Evolutionary conservation across 1,140 invertebrate genomes (phyloP).

Genomic region (Chrysomallon squamiferum): DNA sequence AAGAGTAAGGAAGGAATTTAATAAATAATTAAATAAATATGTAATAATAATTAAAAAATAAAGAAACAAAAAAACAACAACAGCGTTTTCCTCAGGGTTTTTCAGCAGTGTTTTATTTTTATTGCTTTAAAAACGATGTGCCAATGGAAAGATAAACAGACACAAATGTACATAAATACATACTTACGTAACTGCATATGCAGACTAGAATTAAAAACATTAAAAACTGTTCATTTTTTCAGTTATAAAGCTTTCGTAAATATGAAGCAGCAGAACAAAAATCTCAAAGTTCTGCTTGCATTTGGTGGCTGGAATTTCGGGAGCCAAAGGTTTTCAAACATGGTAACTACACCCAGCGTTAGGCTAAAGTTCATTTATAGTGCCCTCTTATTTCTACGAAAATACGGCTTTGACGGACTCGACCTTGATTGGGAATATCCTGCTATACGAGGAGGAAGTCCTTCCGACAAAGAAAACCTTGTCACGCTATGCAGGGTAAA

Average conservation of each 20-base stretch:
- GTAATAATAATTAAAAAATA: neutral
- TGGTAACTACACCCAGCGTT: conserved; percentile 40
- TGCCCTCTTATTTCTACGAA: conserved; percentile 83
- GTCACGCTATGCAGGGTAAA: conserved; percentile 17
- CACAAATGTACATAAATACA: too few species aligned
- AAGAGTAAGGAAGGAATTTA: neutral
- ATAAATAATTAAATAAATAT: neutral
- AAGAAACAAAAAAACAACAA: neutral
- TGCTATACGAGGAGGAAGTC: conserved; percentile 34
- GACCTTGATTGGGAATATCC: conserved; percentile 53
- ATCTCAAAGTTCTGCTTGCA: conserved; percentile 89
- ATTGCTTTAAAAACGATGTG: neutral
- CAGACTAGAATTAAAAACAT: too few species aligned
- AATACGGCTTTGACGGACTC: conserved; percentile 35
- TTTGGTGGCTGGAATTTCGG: conserved; percentile 98
- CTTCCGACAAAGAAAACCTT: conserved; percentile 20
- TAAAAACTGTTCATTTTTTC: too few species aligned
- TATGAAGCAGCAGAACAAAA: conserved; percentile 88
- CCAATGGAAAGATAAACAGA: too few species aligned
- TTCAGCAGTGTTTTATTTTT: neutral
- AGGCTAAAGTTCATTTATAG: conserved; percentile 46
- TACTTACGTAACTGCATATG: too few species aligned
- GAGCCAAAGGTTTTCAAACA: conserved; percentile 72
- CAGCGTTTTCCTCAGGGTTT: neutral
- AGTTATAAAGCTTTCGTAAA: conserved; percentile 42